Evolutionary conservation across 2,888 invertebrate genomes (phyloP), one percentile per base, ranked within the genome.

Genomic region (Crioceris asparagi): DNA sequence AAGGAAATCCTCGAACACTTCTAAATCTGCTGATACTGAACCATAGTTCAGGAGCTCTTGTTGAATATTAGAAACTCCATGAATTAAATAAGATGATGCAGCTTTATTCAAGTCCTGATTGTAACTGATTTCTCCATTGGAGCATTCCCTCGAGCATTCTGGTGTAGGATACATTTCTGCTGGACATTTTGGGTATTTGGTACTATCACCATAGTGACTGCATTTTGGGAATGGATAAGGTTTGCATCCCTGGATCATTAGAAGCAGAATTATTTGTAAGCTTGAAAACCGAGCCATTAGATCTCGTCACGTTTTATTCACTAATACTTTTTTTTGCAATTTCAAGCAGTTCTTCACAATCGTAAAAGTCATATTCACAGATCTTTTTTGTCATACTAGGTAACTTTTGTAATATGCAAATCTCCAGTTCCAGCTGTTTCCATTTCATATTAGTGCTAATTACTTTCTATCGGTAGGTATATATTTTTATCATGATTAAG

Each of bases 21-120:
- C 78, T 55, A 88, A 86, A 1, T 82, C 81, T 2, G 72, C 87
- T 65, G 86, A 87, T 1, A 88, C 85, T 2, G 90, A 88, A 6
- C 87, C 90, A 58, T 86, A 78, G 30, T 68, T 72, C 66, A 76
- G 74, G 41, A 91, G 73, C 61, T 91, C 90, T 12, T 72, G 71
- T 64, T 74, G 79, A 46, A 90, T 88, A 42, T 80, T 71, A 2
- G 70, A 64, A 29, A 72, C 76, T n/a, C n/a, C n/a, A 3, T 19
- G 10, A 7, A 44, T 21, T 12, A 11, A 15, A 17, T 46, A 44
- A n/a, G 32, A 25, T 16, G 17, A 19, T 17, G 29, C 12, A 6
- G 26, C 43, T 12, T 17, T 17, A 4, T 35, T 36, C 3, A 37
- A 12, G 3, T 39, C 37, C 10, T 11, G 16, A 8, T 33, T 15